Conservation (phyloP, 2,888 invertebrate species). For the Cactoblastis cactorum region DNA sequence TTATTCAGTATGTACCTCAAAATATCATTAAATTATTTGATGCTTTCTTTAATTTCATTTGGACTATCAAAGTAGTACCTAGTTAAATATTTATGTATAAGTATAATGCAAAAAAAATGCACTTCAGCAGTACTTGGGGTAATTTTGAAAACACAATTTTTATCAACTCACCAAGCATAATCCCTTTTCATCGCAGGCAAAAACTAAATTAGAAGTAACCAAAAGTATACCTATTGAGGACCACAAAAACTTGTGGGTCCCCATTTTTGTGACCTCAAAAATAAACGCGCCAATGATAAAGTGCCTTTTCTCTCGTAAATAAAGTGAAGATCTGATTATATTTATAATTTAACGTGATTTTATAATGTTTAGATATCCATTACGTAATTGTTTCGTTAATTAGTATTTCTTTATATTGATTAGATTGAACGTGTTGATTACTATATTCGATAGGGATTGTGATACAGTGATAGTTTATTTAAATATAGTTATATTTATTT, state of each 20-base stretch:
- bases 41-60: too few species aligned
- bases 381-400: slow-evolving; percentile 13
- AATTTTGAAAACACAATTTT: too few species aligned
- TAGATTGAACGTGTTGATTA: slow-evolving; percentile 23
- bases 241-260: slow-evolving; percentile 56
- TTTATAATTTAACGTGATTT: slow-evolving; percentile 33
- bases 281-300: background rate
- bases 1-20: too few species aligned
- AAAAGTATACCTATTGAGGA: slow-evolving; percentile 54
- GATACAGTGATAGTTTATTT: slow-evolving; percentile 19
- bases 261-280: slow-evolving; percentile 36
- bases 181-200: slow-evolving; percentile 57
- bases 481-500: background rate
- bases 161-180: slow-evolving; percentile 59
- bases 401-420: slow-evolving; percentile 13
- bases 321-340: slow-evolving; percentile 28
- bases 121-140: too few species aligned
- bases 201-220: slow-evolving; percentile 39
- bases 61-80: too few species aligned
- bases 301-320: slow-evolving; percentile 26
- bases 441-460: slow-evolving; percentile 1
- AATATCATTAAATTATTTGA: too few species aligned
- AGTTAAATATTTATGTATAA: too few species aligned
- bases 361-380: slow-evolving; percentile 24
- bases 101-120: too few species aligned